phyloP scores from a whole-genome alignment of 2,888 invertebrate species.

The Mylabris sibirica region DNA sequence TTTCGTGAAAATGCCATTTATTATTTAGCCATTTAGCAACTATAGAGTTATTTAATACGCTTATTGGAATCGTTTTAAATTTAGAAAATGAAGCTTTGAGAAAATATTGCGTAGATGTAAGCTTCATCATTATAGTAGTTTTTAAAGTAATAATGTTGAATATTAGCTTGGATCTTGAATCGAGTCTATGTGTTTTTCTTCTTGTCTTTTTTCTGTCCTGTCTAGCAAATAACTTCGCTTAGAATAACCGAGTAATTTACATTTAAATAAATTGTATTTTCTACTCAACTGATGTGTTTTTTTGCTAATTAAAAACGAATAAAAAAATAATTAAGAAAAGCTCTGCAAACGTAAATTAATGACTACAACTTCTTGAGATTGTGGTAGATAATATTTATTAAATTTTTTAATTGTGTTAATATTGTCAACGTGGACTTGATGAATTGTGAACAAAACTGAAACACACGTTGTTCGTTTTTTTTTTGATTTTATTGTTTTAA shows the following conservation, averaged over 20 bases:
- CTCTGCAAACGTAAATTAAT: not conserved
- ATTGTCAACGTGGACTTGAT: not conserved
- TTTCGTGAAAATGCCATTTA: not conserved
- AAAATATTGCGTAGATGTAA: too few species aligned
- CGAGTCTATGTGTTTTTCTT: not conserved
- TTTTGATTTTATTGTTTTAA: not conserved
- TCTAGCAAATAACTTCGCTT: not conserved
- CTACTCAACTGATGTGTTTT: not conserved
- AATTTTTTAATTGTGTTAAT: not conserved
- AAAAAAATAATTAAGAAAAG: not conserved
- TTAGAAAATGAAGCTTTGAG: too few species aligned
- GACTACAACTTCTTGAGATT: not conserved
- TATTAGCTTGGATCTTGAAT: not conserved
- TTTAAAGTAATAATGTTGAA: too few species aligned
- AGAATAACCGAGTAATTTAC: not conserved
- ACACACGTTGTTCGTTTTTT: not conserved
- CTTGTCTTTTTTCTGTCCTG: not conserved
- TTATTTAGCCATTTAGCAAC: not conserved
- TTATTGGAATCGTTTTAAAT: too few species aligned
- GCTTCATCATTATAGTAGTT: too few species aligned
- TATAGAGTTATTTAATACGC: too few species aligned
- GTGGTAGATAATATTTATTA: not conserved
- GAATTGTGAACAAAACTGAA: not conserved
- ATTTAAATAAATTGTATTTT: slow-evolving; percentile 3
- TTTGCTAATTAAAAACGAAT: not conserved